phyloP scores from a whole-genome alignment of 2,113 vertebrate species.

The Hypanus sabinus region DNA sequence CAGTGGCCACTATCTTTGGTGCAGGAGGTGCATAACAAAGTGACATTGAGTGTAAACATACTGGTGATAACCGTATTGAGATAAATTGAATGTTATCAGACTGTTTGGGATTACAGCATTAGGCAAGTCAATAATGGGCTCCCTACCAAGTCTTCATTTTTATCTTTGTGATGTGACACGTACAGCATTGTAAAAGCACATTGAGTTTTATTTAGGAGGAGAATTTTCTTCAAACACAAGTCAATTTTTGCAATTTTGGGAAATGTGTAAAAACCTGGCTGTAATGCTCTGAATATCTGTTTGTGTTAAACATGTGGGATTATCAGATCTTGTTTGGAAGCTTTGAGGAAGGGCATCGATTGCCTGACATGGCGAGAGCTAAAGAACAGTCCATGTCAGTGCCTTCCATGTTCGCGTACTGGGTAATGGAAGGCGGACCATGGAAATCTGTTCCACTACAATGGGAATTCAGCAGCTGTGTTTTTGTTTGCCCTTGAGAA shows the following conservation, averaged over 20 bases:
- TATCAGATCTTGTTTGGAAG: neutral
- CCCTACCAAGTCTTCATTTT: neutral
- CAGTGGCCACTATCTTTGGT: too few relatives aligned
- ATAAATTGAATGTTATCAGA: conserved; percentile 27
- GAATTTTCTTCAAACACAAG: neutral
- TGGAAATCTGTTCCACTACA: too few relatives aligned
- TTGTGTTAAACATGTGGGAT: neutral
- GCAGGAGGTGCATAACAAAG: too few relatives aligned
- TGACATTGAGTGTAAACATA: neutral
- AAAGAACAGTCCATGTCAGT: neutral
- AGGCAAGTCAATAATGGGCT: conserved; percentile 29
- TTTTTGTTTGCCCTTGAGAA: too few relatives aligned
- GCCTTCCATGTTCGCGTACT: too few relatives aligned
- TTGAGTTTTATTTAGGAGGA: neutral
- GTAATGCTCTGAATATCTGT: neutral
- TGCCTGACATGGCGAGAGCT: too few relatives aligned
- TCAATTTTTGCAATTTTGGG: neutral
- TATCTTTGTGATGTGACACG: neutral
- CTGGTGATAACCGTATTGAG: neutral
- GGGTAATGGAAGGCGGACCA: too few relatives aligned
- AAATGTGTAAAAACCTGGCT: neutral
- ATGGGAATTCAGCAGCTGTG: too few relatives aligned
- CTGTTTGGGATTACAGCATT: conserved; percentile 16
- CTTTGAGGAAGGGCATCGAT: neutral
- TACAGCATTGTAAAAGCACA: neutral